A percentile compares a stretch with the other conserved stretches of the same genome.
Evolutionary conservation across 1,140 invertebrate genomes (phyloP).

Genomic region (Heliothis virescens): DNA sequence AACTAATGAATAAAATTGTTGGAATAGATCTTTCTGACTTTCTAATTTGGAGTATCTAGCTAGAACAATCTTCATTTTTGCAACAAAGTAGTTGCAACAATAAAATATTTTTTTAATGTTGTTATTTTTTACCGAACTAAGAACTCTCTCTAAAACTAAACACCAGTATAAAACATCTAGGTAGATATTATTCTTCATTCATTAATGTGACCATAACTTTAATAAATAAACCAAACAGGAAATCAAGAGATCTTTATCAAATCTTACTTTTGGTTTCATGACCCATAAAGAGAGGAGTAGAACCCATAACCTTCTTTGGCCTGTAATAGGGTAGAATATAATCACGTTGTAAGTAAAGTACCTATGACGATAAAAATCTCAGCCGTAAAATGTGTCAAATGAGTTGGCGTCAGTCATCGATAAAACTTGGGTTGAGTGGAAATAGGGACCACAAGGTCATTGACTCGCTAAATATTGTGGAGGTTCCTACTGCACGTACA

Average conservation of each 20-base stretch:
- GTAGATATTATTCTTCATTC: not conserved
- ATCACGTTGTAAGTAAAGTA: constrained; percentile 30
- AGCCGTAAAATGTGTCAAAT: constrained; percentile 37
- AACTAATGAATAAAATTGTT: no score
- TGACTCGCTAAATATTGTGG: not conserved
- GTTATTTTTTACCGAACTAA: no score
- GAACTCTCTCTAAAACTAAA: no score
- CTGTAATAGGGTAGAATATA: constrained; percentile 17
- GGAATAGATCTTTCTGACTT: no score
- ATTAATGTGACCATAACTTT: not conserved
- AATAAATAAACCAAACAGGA: constrained; percentile 8
- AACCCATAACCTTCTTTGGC: constrained; percentile 3
- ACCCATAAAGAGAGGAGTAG: constrained; percentile 18
- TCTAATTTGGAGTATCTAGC: no score
- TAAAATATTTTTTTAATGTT: no score
- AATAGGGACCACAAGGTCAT: not conserved
- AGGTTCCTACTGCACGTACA: no score
- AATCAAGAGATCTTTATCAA: constrained; percentile 18
- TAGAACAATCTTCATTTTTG: no score
- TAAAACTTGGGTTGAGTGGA: constrained; percentile 21
- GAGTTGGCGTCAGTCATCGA: constrained; percentile 32
- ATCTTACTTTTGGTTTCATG: constrained; percentile 14
- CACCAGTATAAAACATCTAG: not conserved
- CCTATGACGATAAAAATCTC: constrained; percentile 33
- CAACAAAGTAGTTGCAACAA: no score